These are phyloP conservation scores for Cynopterus brachyotis DNA, from an alignment of 2,113 vertebrate genomes.

Conservation along the genomic window DNA sequence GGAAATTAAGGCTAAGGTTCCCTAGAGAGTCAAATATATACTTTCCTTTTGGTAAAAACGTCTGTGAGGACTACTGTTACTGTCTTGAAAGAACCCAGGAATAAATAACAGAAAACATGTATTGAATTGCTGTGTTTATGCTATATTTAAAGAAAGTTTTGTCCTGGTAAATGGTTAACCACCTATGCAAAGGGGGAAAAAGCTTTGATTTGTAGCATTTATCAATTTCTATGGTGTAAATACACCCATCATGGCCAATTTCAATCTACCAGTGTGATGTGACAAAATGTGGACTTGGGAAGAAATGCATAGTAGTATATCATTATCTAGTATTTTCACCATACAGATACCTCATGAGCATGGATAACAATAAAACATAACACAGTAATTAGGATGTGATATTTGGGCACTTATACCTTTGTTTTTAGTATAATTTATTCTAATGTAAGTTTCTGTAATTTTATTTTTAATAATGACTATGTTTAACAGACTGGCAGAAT, in stretches of 20 bases:
- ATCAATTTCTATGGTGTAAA: neutral
- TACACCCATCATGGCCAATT: neutral
- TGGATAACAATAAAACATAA: neutral
- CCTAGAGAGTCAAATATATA: neutral
- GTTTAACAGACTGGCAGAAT: neutral
- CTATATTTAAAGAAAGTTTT: neutral
- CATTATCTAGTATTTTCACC: neutral
- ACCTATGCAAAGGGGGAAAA: too few species aligned
- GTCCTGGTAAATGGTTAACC: neutral
- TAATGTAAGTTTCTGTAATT: neutral
- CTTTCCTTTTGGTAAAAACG: neutral
- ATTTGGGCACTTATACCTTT: conserved; percentile 13
- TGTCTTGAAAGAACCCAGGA: neutral
- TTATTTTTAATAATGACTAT: conserved; percentile 22
- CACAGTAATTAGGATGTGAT: neutral
- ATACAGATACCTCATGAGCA: neutral
- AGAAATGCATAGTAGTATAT: neutral
- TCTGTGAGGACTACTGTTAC: neutral
- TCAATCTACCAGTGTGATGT: neutral
- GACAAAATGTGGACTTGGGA: neutral
- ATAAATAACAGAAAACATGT: neutral
- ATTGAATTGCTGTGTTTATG: neutral
- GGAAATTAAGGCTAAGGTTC: conserved; percentile 20
- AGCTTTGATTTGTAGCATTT: neutral
- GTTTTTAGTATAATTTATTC: conserved; percentile 23